Percentiles rank a stretch among this genome's conserved stretches.
Conservation (phyloP, 2,113 vertebrate genomes). For the Scortum barcoo region DNA sequence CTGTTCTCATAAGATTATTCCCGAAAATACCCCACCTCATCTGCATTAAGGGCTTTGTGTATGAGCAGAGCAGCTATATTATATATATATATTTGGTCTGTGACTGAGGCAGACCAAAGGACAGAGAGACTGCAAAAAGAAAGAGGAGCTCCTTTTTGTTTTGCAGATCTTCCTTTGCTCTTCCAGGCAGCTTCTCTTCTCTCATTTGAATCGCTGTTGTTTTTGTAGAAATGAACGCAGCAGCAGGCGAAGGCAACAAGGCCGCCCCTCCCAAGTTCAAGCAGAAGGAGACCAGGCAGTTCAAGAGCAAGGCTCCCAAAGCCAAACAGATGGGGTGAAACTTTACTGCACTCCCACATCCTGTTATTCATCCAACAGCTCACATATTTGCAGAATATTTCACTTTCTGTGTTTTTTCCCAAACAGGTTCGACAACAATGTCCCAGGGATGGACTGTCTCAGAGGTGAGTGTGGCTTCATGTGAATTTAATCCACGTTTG, state of each 20-base stretch:
- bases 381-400: neutral
- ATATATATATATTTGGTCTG: conserved; percentile 52
- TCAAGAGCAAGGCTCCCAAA: conserved; percentile 94
- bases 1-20: conserved; percentile 47
- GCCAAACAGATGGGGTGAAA: conserved; percentile 91
- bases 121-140: conserved; percentile 64
- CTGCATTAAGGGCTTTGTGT: conserved; percentile 44
- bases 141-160: conserved; percentile 62
- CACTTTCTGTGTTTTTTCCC: neutral
- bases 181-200: conserved; percentile 10
- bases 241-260: conserved; percentile 64
- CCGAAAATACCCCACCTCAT: conserved; percentile 24
- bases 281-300: conserved; percentile 89
- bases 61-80: neutral
- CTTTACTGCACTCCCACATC: no score
- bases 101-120: neutral
- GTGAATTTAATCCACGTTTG: no score
- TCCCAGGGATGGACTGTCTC: conserved; percentile 90
- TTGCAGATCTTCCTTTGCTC: conserved; percentile 44
- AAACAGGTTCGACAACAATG: conserved; percentile 61
- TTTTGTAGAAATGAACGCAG: conserved; percentile 51
- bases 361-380: neutral
- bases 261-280: conserved; percentile 89
- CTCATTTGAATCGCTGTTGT: neutral
- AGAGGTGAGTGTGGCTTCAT: no score